Base-by-base conservation (phyloP, 2,797 vertebrate species). In the Acanthurus leucopareius region DNA sequence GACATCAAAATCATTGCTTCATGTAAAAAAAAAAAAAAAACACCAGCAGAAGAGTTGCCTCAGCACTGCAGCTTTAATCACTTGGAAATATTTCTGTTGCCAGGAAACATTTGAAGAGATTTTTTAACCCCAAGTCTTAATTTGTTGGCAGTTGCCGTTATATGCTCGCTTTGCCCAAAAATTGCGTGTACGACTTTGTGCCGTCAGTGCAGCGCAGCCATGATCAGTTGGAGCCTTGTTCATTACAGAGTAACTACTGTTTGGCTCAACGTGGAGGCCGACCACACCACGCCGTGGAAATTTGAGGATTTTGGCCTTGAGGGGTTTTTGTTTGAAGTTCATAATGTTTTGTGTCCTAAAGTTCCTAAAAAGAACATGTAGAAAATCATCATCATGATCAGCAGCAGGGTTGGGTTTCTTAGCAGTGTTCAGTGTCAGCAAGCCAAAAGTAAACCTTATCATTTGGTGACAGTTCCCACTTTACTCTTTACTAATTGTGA, bases 61-160 rank as follows among this genome's bases (percentile, higher is more conserved):
- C 82, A 80, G 80, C 77, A 35, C 73, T 73, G 77, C 84, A 83
- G 84, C 79, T 89, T 91, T 93, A 93, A 93, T 92, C 86, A 79
- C 89, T 88, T 92, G 90, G 92, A 93, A 93, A 94, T 91, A 89
- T 91, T 85, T 84, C 60, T 85, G 81, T 91, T 92, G 93, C 93
- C 93, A 93, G 92, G 93, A 93, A 92, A 93, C 89, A 89, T 90
- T 94, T 91, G 85, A 82, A 83, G 80, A 85, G 76, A 88, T 83
- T 87, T 78, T 90, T 90, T 60, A 35, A 82, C 61, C 61, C 75
- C 40, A 3, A 86, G 61, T 85, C 78, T 81, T 89, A 77, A 92
- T 93, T 91, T 69, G 64, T 75, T 91, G 87, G 91, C 90, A 80
- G 77, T 86, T 87, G 77, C 47, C 64, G 66, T 73, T 83, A 47